phyloP scores from a whole-genome alignment of 2,797 vertebrate genomes.

The Buceros bicornis region DNA sequence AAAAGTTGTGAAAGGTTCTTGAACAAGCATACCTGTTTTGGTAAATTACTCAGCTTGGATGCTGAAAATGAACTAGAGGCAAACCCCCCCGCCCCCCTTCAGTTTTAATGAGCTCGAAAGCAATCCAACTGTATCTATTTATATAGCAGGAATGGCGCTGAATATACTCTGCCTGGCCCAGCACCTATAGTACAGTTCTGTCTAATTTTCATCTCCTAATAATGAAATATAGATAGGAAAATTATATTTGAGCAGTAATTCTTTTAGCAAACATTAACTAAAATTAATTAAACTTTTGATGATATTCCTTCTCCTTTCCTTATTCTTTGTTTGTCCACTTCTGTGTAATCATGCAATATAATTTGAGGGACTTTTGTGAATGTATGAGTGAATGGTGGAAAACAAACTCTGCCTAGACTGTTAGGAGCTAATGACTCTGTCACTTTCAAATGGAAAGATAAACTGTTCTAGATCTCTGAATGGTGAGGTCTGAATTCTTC shows the following conservation, averaged over 20 bases:
- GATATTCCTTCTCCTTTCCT: constrained; percentile 54
- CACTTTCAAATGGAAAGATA: constrained; percentile 30
- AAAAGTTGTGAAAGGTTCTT: constrained; percentile 23
- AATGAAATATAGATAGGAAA: constrained; percentile 69
- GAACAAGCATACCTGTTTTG: neutral
- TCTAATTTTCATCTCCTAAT: constrained; percentile 62
- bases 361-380: constrained; percentile 42
- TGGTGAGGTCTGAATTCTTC: constrained; percentile 2
- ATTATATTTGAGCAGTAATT: constrained; percentile 65
- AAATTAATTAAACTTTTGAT: constrained; percentile 72
- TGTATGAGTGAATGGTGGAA: neutral
- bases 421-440: constrained; percentile 1
- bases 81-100: neutral
- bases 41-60: constrained; percentile 45
- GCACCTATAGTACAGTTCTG: constrained; percentile 28
- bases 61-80: constrained; percentile 37
- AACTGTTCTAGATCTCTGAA: constrained; percentile 42
- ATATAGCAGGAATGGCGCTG: constrained; percentile 49
- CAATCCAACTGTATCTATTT: constrained; percentile 69
- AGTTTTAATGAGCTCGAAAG: constrained; percentile 51
- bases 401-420: constrained; percentile 32
- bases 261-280: constrained; percentile 64
- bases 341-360: constrained; percentile 54
- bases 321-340: constrained; percentile 64
- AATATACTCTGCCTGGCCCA: constrained; percentile 21